Base-by-base conservation (phyloP, 2,888 invertebrate genomes). In the Pammene fasciana region DNA sequence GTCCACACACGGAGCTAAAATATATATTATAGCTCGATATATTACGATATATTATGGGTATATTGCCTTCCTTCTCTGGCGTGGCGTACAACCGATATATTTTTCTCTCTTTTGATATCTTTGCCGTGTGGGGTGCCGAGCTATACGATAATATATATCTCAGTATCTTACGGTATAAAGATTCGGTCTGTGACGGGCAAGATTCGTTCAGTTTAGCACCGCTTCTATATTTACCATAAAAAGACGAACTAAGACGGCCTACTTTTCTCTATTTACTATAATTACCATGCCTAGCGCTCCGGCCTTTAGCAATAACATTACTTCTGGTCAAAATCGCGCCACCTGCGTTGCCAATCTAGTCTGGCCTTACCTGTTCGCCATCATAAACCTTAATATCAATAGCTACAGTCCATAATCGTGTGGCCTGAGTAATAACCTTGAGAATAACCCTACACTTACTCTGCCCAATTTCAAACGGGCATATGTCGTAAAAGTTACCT, bases 251-350 rank as follows among this genome's bases (percentile, higher is more conserved):
- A 45, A 43, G 54, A 5, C 36, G 45, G 11, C 45, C 43, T 45
- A 55, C 54, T 55, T 55, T 45, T 65, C 54, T 65, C 43, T 36
- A 34, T 55, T 55, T 45, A 45, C 54, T 65, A 55, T 55, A 54
- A 64, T 61, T 13, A 50, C 61, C 46, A 61, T 61, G 13, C 50
- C 14, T 6, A 18, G 50, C 41, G 61, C n/a, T 9, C 56, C 61
- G 54, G 36, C 45, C 62, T 71, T 70, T 65, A 52, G 65, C 55
- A 65, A 70, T 55, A 55, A 64, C 57, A 68, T 70, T 52, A 57
- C 45, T 64, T 65, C 59, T 62, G 46, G 45, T 56, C 54, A 61
- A 60, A 71, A 38, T 13, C 46, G 26, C 70, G 55, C 55, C 52
- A 59, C 57, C 50, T 68, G 68, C 38, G 45, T 67, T 54, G 52